phyloP scores from a whole-genome alignment of 2,113 vertebrate genomes.

The Lasiurus borealis region DNA sequence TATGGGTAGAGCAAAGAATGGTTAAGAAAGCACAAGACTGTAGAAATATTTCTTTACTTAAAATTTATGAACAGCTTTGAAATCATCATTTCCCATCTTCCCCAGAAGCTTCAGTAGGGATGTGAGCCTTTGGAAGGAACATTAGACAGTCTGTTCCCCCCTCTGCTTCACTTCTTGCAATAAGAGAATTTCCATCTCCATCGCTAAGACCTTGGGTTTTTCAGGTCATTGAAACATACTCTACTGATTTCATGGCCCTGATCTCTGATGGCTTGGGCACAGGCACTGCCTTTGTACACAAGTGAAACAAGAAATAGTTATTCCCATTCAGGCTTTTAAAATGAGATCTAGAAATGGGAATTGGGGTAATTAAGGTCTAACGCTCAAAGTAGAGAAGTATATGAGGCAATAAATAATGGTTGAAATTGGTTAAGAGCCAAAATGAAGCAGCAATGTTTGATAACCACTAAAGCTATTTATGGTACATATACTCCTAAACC shows the following conservation, averaged over 20 bases:
- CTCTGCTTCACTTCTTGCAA: not conserved
- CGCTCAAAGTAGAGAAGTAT: slow-evolving; percentile 71
- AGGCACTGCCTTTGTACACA: not conserved
- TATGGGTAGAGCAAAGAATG: not conserved
- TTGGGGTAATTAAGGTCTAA: slow-evolving; percentile 75
- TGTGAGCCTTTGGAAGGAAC: not conserved
- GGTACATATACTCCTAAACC: slow-evolving; percentile 71
- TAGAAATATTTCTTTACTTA: slow-evolving; percentile 26
- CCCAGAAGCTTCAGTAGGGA: not conserved
- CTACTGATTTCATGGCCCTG: slow-evolving; percentile 45
- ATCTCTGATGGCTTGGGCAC: not conserved
- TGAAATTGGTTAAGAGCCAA: slow-evolving; percentile 70
- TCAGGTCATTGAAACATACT: slow-evolving; percentile 47
- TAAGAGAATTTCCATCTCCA: slow-evolving; percentile 17
- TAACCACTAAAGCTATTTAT: slow-evolving; percentile 72
- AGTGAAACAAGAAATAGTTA: slow-evolving; percentile 64
- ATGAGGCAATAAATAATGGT: slow-evolving; percentile 77
- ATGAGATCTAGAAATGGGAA: slow-evolving; percentile 60
- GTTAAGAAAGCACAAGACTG: not conserved
- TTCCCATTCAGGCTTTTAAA: slow-evolving; percentile 61
- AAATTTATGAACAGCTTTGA: not conserved
- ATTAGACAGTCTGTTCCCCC: not conserved
- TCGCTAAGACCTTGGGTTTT: slow-evolving; percentile 36
- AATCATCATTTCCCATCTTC: not conserved
- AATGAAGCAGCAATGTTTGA: slow-evolving; percentile 63